Percentiles rank a stretch among this genome's conserved stretches.
Evolutionary conservation across 2,888 invertebrate species (phyloP).

Genomic region (Patella pellucida): DNA sequence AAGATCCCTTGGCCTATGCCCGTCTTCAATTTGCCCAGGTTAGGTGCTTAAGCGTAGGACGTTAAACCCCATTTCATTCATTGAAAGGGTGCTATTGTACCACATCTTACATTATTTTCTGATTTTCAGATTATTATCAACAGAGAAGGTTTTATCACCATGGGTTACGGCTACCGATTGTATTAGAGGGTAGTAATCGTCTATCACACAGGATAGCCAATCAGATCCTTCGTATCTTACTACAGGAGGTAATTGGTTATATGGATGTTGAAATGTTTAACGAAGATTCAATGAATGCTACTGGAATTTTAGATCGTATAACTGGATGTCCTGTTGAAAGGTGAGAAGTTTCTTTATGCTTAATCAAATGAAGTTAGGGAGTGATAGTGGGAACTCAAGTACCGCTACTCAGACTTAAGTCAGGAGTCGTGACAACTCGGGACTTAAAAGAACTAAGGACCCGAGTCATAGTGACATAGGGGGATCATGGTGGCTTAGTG

Average conservation of each 20-base stretch:
- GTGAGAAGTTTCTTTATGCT: conserved; percentile 30
- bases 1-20: too few species aligned
- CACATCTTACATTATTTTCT: not conserved
- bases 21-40: too few species aligned
- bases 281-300: conserved; percentile 60
- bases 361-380: too few species aligned
- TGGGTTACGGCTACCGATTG: conserved; percentile 55
- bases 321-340: conserved; percentile 56
- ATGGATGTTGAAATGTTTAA: conserved; percentile 62
- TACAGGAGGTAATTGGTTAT: conserved; percentile 70
- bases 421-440: too few species aligned
- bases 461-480: too few species aligned
- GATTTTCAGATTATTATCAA: conserved; percentile 42
- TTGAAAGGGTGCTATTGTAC: too few species aligned
- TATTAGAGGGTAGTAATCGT: conserved; percentile 65
- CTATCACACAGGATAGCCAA: conserved; percentile 70
- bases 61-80: too few species aligned
- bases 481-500: too few species aligned
- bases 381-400: too few species aligned
- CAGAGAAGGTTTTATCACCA: conserved; percentile 59
- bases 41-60: too few species aligned
- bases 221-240: conserved; percentile 68
- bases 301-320: conserved; percentile 63
- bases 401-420: too few species aligned
- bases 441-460: too few species aligned